Evolutionary conservation across 2,888 invertebrate species (phyloP).

Genomic region (Anthoptus insignis): DNA sequence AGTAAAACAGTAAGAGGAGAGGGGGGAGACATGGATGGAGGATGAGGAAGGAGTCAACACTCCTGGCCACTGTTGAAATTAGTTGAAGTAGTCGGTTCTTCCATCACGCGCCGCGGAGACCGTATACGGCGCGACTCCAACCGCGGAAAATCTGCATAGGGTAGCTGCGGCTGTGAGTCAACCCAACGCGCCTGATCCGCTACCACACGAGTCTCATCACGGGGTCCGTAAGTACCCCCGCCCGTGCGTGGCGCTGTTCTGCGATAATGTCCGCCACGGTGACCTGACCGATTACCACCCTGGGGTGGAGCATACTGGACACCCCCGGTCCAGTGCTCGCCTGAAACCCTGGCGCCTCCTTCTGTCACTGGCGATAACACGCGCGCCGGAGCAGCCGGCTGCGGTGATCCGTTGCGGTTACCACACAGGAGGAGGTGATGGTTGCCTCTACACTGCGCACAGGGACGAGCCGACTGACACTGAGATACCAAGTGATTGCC

Average conservation of each 20-base stretch:
- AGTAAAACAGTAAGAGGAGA: background rate
- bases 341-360: background rate
- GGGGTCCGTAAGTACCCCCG: background rate
- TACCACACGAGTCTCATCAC: background rate
- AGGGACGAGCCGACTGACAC: background rate
- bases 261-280: background rate
- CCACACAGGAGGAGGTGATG: slow-evolving; percentile 10
- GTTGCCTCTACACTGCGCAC: slow-evolving; percentile 7
- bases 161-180: background rate
- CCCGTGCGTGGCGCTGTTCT: background rate
- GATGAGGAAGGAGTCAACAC: background rate
- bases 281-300: background rate
- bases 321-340: background rate
- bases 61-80: background rate
- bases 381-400: background rate
- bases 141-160: background rate
- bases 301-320: background rate
- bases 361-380: background rate
- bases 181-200: background rate
- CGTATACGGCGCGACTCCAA: background rate
- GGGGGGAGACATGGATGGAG: background rate
- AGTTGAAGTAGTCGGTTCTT: background rate
- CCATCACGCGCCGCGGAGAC: background rate
- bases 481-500: slow-evolving; percentile 9
- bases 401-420: background rate